These are phyloP conservation scores for Mesoligia furuncula DNA, from an alignment of 2,888 invertebrate genomes.

Conservation along the genomic window DNA sequence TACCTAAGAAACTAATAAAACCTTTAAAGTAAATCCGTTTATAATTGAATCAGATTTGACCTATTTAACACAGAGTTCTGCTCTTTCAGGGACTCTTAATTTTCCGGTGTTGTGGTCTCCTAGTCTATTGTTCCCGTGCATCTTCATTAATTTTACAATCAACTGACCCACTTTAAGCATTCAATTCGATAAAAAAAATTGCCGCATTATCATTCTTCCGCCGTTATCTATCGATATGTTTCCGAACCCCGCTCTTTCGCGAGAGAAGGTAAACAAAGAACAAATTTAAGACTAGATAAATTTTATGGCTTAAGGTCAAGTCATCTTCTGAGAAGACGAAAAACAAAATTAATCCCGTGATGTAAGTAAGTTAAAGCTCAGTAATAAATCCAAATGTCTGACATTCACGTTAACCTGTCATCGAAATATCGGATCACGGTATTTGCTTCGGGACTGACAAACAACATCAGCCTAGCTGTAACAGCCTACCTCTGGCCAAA, in stretches of 20 bases:
- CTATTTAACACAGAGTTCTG: neutral
- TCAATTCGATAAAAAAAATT: neutral
- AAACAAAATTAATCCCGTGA: neutral
- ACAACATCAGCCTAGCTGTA: neutral
- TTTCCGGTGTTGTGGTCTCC: neutral
- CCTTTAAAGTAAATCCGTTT: neutral
- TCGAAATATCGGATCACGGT: slow-evolving; percentile 3
- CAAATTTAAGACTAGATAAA: neutral
- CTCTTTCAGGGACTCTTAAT: neutral
- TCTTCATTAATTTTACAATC: slow-evolving; percentile 21
- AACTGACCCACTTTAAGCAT: neutral
- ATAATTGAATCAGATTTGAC: slow-evolving; percentile 7
- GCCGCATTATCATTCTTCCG: neutral
- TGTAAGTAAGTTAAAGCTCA: neutral
- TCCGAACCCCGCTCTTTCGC: neutral
- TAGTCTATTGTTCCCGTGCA: slow-evolving; percentile 14
- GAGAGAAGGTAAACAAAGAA: neutral
- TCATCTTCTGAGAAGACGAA: neutral
- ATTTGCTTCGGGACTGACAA: no score
- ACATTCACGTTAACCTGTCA: neutral
- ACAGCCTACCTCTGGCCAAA: neutral
- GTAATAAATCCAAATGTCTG: neutral
- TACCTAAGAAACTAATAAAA: neutral
- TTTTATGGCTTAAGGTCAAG: neutral
- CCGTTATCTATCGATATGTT: slow-evolving; percentile 1